Evolutionary conservation across 1,140 invertebrate genomes (phyloP).

Genomic region (Lutraria rhynchaena): DNA sequence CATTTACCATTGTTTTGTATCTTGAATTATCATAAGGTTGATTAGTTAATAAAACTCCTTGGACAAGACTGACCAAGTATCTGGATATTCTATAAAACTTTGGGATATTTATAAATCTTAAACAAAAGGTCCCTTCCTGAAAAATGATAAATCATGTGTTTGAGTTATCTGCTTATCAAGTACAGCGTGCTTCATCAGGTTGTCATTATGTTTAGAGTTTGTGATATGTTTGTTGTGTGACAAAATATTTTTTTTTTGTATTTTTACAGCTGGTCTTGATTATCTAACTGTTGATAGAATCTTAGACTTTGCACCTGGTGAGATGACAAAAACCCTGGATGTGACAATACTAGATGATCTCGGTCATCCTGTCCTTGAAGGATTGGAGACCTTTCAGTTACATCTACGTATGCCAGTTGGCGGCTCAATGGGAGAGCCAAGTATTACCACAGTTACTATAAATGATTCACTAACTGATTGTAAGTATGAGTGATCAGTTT

Average conservation of each 20-base stretch:
- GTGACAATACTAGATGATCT: conserved; percentile 82
- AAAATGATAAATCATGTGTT: too few species aligned
- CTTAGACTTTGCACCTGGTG: conserved; percentile 80
- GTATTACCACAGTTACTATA: conserved; percentile 76
- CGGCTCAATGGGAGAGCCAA: conserved; percentile 78
- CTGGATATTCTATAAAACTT: too few species aligned
- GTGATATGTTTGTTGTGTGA: too few species aligned
- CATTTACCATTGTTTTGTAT: too few species aligned
- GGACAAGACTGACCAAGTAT: too few species aligned
- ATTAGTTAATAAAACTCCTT: too few species aligned
- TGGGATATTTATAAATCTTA: too few species aligned
- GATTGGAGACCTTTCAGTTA: conserved; percentile 79
- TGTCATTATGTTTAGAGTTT: too few species aligned
- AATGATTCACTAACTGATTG: conserved; percentile 81
- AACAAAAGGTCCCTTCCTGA: too few species aligned
- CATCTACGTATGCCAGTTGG: conserved; percentile 78
- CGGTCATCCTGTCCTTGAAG: conserved; percentile 80
- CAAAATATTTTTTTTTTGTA: background rate
- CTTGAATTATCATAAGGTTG: too few species aligned
- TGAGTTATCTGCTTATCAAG: too few species aligned
- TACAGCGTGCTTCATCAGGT: too few species aligned
- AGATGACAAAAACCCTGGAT: conserved; percentile 74
- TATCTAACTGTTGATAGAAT: conserved; percentile 81
- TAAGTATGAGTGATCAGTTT: conserved; percentile 72
- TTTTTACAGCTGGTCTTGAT: conserved; percentile 79